phyloP scores from a whole-genome alignment of 2,113 vertebrate species.

The Percina caprodes region DNA sequence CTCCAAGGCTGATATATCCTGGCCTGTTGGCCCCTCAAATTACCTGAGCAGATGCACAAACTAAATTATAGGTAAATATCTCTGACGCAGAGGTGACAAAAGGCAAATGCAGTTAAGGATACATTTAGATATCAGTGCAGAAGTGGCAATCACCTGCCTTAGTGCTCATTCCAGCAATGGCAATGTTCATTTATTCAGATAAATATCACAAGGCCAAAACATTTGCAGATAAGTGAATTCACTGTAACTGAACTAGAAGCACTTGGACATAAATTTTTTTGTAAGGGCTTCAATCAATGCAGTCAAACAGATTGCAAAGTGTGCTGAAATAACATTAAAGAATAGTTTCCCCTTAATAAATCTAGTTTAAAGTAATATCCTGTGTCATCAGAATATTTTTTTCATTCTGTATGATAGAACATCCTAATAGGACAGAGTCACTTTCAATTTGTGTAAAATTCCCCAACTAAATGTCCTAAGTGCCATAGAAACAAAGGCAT shows the following conservation, averaged over 20 bases:
- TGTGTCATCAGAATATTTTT: conserved; percentile 13
- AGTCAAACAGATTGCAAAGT: conserved; percentile 18
- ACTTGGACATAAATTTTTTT: conserved; percentile 13
- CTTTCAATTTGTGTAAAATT: conserved; percentile 29
- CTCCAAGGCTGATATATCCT: not conserved
- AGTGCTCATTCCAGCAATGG: conserved; percentile 8
- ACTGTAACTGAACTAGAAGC: conserved; percentile 39
- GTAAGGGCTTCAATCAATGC: conserved; percentile 23
- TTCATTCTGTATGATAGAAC: not conserved
- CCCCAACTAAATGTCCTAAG: conserved; percentile 6
- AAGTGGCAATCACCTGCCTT: not conserved
- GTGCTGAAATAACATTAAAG: conserved; percentile 14
- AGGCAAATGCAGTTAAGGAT: conserved; percentile 23
- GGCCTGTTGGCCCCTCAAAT: not conserved
- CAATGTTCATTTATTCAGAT: conserved; percentile 34
- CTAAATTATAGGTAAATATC: conserved; percentile 17
- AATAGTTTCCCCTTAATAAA: conserved; percentile 23
- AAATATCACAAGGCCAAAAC: conserved; percentile 17
- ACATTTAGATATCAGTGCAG: conserved; percentile 20
- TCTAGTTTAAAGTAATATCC: conserved; percentile 27
- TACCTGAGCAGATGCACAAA: not conserved
- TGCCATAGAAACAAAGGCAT: conserved; percentile 8
- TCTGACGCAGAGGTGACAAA: conserved; percentile 12
- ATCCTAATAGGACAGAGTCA: conserved; percentile 12
- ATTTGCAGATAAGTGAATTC: conserved; percentile 30